Conservation (phyloP, 2,888 invertebrate genomes). For the Cacoxenus indagator region DNA sequence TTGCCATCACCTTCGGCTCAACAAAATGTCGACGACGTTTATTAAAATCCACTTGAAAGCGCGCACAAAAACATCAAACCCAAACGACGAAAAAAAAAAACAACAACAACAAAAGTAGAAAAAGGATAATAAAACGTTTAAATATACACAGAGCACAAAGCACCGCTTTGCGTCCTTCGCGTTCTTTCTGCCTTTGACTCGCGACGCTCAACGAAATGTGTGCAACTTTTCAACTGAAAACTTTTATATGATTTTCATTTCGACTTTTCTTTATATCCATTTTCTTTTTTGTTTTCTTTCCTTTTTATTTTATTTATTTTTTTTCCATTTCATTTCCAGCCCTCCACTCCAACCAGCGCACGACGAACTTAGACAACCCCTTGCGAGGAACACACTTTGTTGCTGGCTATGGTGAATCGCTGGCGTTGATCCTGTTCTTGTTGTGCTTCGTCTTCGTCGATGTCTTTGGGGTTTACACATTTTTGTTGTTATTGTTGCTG, state of each 20-base stretch:
- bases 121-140: not conserved
- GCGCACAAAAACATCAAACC: not conserved
- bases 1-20: not conserved
- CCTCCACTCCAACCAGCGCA: too few relatives aligned
- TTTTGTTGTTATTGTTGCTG: not conserved
- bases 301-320: not conserved
- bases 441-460: too few relatives aligned
- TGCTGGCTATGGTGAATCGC: too few relatives aligned
- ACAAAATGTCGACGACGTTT: slow-evolving; percentile 37
- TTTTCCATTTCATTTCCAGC: too few relatives aligned
- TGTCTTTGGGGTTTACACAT: not conserved
- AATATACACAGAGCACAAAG: not conserved
- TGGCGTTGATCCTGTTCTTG: too few relatives aligned
- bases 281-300: not conserved
- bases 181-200: too few relatives aligned
- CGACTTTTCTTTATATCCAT: not conserved
- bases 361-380: too few relatives aligned
- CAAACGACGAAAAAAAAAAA: not conserved
- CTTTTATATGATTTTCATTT: not conserved
- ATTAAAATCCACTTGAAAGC: slow-evolving; percentile 44
- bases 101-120: not conserved
- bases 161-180: too few relatives aligned
- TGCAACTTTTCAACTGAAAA: not conserved
- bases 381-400: not conserved
- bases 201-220: too few relatives aligned